Base-by-base conservation (phyloP, 2,888 invertebrate genomes). In the Molanna angustata region DNA sequence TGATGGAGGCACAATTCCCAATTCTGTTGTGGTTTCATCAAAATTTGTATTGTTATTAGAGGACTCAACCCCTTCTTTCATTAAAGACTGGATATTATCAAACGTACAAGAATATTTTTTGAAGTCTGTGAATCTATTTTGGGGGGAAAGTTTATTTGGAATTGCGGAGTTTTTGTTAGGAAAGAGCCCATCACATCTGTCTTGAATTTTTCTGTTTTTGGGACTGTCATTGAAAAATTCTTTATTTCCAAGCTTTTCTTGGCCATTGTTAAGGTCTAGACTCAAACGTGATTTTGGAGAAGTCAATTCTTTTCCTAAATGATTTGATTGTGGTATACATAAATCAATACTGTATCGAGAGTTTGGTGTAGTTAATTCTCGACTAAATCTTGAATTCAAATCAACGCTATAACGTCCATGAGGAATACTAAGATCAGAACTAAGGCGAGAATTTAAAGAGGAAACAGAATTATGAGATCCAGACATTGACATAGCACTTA, bases 81-180 rank as follows among this genome's bases (percentile, higher is more conserved):
- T 80, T 60, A 88, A 70, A 33, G 85, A 85, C 65, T 85, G 84
- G 62, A 88, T 84, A 65, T 87, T 86, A 73, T 88, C 87, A 67
- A 88, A 88, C 6, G 87, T 87, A 37, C 84, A 85, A 60, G 85
- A 86, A 69, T 85, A 85, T 64, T 86, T 83, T 64, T 84, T 85
- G 62, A 82, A 79, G 64, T 85, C 85, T 7, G 78, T 69, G 64
- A 77, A 77, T 60, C 77, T 73, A 64, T 74, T 79, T 62, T 79
- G 80, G 6, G 82, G 82, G 0, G 77, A 77, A 20, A 77, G 62
- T 63, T 77, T 77, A 60, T 65, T 76, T 57, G 71, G 76, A 49
- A 71, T 65, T n/a, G 58, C 21, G 11, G 52, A 27, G 17, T 51
- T 59, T 46, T 57, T 56, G 39, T 52, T 57, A 13, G 46, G 32